phyloP scores from a whole-genome alignment of 1,140 invertebrate species.

The Bombus confusus region DNA sequence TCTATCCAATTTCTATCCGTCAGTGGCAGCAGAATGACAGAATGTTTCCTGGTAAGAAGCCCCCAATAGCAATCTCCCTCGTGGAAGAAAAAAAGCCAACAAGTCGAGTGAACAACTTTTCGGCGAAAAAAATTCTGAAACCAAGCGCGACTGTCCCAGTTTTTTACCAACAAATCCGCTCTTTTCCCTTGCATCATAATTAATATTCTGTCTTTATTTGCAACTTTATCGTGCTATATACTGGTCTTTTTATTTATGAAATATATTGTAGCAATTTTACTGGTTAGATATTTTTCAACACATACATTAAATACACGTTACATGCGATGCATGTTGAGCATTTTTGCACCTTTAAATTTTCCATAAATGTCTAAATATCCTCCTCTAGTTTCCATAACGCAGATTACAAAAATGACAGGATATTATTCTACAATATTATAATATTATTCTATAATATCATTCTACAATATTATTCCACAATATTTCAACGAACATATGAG shows the following conservation, averaged over 20 bases:
- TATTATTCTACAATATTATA: too few species aligned
- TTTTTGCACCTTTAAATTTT: too few species aligned
- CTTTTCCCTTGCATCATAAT: background rate
- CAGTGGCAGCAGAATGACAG: background rate
- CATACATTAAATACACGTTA: too few species aligned
- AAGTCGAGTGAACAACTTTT: background rate
- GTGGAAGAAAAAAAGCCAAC: background rate
- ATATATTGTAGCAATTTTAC: background rate
- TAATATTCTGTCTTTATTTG: background rate
- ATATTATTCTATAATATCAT: too few species aligned
- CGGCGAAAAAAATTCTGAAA: background rate
- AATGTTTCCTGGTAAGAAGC: slow-evolving; percentile 2
- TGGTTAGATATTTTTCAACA: background rate
- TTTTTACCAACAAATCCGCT: background rate
- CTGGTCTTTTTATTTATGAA: background rate
- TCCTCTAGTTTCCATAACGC: too few species aligned
- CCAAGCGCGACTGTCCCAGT: background rate
- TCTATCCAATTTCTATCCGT: slow-evolving; percentile 9
- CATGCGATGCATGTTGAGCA: too few species aligned
- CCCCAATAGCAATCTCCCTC: background rate
- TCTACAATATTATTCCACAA: too few species aligned
- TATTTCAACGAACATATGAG: too few species aligned
- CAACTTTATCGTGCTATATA: background rate
- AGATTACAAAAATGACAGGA: too few species aligned
- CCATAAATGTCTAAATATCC: too few species aligned